A percentile compares a stretch with the other conserved stretches of the same genome.
Evolutionary conservation across 2,113 vertebrate species (phyloP).

Genomic region (Rousettus leschenaultii): DNA sequence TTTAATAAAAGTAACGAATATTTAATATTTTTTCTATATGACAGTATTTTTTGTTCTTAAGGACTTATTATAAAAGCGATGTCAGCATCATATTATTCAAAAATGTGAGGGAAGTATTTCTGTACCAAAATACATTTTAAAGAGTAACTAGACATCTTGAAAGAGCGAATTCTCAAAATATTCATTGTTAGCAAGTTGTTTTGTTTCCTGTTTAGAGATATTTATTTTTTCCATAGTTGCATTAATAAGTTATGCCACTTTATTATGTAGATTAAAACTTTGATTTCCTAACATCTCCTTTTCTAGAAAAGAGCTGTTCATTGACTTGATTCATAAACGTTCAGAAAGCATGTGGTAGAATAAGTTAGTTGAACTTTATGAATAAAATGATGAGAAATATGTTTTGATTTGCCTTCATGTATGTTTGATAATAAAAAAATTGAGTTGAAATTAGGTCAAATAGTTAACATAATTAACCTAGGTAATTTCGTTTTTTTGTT

Average conservation of each 20-base stretch:
- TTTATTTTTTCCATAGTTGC: slow-evolving; percentile 52
- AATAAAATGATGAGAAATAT: not conserved
- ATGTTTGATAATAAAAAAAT: not conserved
- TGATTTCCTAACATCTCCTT: slow-evolving; percentile 32
- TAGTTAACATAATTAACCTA: not conserved
- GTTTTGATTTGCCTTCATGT: not conserved
- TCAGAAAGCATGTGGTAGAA: not conserved
- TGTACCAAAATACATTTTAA: slow-evolving; percentile 42
- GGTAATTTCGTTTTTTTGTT: not conserved
- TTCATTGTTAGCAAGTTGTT: slow-evolving; percentile 56
- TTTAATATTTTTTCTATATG: not conserved
- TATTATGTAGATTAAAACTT: not conserved
- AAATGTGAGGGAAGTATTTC: slow-evolving; percentile 40
- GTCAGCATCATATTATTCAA: not conserved
- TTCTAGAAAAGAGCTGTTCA: not conserved
- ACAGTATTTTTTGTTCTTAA: not conserved
- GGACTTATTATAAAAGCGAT: not conserved
- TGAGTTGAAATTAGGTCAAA: not conserved
- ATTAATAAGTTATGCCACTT: slow-evolving; percentile 34
- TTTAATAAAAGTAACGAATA: not conserved
- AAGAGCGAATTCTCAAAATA: slow-evolving; percentile 20
- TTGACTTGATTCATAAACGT: slow-evolving; percentile 39
- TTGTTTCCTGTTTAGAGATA: slow-evolving; percentile 67
- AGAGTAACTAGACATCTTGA: not conserved
- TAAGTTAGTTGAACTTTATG: not conserved